These are phyloP conservation scores for Heliopora coerulea DNA, from an alignment of 92 coral and sea anemone genomes.

Conservation along the genomic window DNA sequence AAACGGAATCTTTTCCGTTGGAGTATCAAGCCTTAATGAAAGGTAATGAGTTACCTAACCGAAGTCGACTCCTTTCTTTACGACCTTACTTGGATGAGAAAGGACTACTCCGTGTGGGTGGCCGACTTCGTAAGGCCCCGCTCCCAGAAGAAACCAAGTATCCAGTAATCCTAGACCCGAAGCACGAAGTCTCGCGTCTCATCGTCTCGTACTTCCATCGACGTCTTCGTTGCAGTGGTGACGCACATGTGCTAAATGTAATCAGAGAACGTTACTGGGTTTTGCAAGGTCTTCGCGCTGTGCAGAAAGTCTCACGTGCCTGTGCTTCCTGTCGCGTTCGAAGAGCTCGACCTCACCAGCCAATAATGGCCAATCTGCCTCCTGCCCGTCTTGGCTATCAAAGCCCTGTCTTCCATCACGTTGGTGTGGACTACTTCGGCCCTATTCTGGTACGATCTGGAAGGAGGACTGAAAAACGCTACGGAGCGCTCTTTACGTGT, in stretches of 20 bases:
- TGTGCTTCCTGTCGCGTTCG: constrained; percentile 9
- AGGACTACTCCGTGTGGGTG: constrained; percentile 15
- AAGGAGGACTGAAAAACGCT: background rate
- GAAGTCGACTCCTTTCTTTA: background rate
- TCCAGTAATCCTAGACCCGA: constrained; percentile 47
- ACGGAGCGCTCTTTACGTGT: constrained; percentile 1
- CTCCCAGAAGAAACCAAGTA: background rate
- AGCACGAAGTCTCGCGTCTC: constrained; percentile 51
- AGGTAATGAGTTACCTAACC: background rate
- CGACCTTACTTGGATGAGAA: background rate
- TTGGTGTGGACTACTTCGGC: constrained; percentile 27
- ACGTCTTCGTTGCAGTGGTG: constrained; percentile 42
- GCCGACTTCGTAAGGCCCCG: background rate
- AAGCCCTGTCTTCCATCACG: constrained; percentile 8
- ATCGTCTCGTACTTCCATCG: constrained; percentile 37
- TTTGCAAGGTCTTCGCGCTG: constrained; percentile 19
- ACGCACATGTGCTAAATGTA: constrained; percentile 16
- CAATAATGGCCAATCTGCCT: constrained; percentile 35
- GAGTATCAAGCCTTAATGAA: background rate
- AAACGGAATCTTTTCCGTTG: background rate
- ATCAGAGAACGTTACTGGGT: constrained; percentile 27
- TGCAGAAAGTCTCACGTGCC: constrained; percentile 8
- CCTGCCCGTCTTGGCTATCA: constrained; percentile 19
- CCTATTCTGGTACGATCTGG: constrained; percentile 9
- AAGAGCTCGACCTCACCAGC: background rate